A percentile compares a stretch with the other conserved stretches of the same genome.
Evolutionary conservation across 2,113 vertebrate species (phyloP).

Genomic region (Otus sunia): DNA sequence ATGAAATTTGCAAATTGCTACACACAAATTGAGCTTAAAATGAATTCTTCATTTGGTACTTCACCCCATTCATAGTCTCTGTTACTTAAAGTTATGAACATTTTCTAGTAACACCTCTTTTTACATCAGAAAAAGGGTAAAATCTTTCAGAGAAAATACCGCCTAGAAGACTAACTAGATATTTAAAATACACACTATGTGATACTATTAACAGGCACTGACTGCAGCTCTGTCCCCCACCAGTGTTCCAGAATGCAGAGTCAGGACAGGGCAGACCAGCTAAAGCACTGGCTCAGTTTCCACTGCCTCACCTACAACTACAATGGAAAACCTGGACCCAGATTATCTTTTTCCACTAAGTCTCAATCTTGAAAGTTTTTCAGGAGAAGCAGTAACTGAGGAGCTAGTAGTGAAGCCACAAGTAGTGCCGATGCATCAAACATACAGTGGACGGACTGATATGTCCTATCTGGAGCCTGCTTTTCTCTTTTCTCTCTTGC

Average conservation of each 20-base stretch:
- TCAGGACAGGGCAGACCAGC: background rate
- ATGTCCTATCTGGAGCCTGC: background rate
- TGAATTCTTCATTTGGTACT: constrained; percentile 20
- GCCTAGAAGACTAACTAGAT: background rate
- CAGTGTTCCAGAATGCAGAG: accelerated
- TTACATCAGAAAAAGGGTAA: background rate
- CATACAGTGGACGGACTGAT: accelerated
- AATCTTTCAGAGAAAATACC: background rate
- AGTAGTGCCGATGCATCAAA: accelerated
- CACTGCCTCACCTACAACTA: background rate
- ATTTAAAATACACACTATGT: background rate
- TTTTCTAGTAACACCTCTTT: constrained; percentile 9
- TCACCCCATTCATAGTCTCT: background rate
- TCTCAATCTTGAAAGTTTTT: background rate
- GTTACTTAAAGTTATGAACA: background rate
- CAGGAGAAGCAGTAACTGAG: background rate
- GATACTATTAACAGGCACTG: background rate
- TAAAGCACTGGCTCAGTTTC: background rate
- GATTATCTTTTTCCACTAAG: background rate
- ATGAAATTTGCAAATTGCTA: constrained; percentile 42
- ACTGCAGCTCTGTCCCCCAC: background rate
- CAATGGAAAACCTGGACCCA: background rate
- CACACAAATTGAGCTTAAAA: constrained; percentile 12
- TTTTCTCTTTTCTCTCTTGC: background rate
- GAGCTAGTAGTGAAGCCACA: background rate